These are phyloP conservation scores for Piscicola geometra DNA, from an alignment of 2,888 invertebrate species.

Conservation along the genomic window DNA sequence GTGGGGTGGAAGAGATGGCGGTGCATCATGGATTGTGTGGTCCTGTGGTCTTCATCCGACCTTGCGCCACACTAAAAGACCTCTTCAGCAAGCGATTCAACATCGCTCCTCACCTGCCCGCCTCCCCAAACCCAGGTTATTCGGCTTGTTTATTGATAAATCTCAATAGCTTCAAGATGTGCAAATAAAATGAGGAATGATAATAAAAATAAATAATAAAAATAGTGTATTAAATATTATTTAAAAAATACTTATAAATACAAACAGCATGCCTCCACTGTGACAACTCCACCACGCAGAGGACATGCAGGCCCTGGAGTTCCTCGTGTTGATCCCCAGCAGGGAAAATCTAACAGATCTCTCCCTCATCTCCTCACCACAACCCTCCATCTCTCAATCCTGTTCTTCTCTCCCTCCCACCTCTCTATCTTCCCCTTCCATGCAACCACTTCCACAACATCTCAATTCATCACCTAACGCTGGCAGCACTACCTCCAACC, in stretches of 20 bases:
- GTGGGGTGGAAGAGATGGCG: conserved; percentile 14
- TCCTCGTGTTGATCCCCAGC: not conserved
- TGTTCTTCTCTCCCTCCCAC: not conserved
- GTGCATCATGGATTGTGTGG: conserved; percentile 36
- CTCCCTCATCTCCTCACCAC: not conserved
- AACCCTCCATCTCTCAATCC: no score
- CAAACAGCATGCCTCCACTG: no score
- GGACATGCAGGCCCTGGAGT: not conserved
- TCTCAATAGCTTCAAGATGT: not conserved
- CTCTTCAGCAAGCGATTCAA: no score
- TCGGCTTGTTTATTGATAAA: not conserved
- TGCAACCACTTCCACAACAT: not conserved
- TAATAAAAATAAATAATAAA: not conserved
- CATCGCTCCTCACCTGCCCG: no score
- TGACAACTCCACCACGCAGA: no score
- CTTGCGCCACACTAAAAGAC: not conserved
- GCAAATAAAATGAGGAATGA: not conserved
- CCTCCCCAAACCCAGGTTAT: no score
- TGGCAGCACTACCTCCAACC: no score
- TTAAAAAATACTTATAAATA: not conserved
- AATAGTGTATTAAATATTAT: not conserved
- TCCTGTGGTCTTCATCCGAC: conserved; percentile 30
- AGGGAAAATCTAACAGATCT: not conserved
- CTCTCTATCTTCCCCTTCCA: not conserved
- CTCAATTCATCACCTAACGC: not conserved